Percentiles rank a stretch among this genome's conserved stretches.
phyloP scores from a whole-genome alignment of 2,888 invertebrate species.

The Tenthredo mesomela region DNA sequence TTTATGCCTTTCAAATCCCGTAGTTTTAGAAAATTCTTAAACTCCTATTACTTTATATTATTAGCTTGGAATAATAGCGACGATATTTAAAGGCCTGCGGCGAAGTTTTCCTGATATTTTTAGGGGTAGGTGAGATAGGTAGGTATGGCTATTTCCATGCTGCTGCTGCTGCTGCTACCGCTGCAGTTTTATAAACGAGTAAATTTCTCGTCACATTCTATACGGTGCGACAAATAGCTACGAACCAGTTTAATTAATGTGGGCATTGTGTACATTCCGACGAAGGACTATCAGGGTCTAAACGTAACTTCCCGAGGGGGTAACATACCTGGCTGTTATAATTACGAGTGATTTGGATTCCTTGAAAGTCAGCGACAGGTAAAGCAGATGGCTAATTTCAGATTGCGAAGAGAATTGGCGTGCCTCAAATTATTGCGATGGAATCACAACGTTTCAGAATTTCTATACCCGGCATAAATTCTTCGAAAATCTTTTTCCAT shows the following conservation, averaged over 20 bases:
- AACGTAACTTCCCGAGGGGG: constrained; percentile 21
- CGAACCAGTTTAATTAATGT: constrained; percentile 41
- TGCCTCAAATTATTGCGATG: not conserved
- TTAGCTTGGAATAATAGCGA: not conserved
- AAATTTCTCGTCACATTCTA: constrained; percentile 37
- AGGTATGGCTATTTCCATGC: no score
- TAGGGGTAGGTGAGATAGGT: not conserved
- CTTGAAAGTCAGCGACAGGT: constrained; percentile 42
- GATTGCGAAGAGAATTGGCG: not conserved
- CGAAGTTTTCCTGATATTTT: not conserved
- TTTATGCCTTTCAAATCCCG: not conserved
- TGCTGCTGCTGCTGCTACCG: not conserved
- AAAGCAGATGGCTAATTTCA: not conserved
- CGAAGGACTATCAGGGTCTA: constrained; percentile 41
- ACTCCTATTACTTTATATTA: not conserved
- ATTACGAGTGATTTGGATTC: constrained; percentile 50
- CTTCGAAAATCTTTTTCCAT: not conserved
- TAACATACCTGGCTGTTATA: constrained; percentile 44
- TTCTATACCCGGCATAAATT: not conserved
- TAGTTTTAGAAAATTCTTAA: constrained; percentile 16
- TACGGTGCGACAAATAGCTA: constrained; percentile 19
- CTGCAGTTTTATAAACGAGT: constrained; percentile 22
- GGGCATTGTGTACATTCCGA: constrained; percentile 40
- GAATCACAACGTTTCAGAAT: not conserved
- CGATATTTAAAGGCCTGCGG: not conserved